Evolutionary conservation across 2,888 invertebrate species (phyloP), one percentile per base, ranked within the genome.

Genomic region (Embidobia sp.): DNA sequence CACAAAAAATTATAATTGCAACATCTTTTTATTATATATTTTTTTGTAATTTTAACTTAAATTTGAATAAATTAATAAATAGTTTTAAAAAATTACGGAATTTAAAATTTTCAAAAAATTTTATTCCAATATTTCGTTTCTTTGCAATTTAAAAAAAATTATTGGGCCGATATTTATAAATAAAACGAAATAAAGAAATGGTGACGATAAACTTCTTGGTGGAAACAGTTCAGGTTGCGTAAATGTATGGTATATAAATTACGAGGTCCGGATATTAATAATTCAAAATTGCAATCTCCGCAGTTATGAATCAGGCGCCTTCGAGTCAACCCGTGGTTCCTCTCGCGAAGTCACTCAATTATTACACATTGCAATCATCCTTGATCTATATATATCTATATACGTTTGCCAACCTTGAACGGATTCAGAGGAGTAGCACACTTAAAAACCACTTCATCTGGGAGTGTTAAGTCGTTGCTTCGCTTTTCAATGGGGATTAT

Each of bases 371-470:
- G 61, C 63, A 72, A 63, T 72, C 70, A 61, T 42, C 70, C 70
- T 70, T 70, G 70, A 70, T 70, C 70, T 70, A 59, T 61, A 70
- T 70, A 59, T 61, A 69, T 48, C 44, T 55, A 57, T 57, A 61
- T 70, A 70, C 37, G 51, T 61, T 51, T 29, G 51, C 16, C 35
- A 61, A 70, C 70, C 70, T 70, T 70, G 70, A 70, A 70, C 59
- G 40, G 27, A 70, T 70, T 70, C 70, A 70, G 59, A 29, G 13
- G 59, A 49, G 51, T 37, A 53, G 51, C 51, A 49, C 59, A 42
- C 61, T 70, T 70, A 51, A 70, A 35, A 70, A 61, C 42, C 70
- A 61, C 70, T 70, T 70, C 33, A 37, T 53, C 44, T 44, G 44
- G 70, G 27, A 46, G 53, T 61, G 61, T 61, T 19, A 61, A 51